These are phyloP conservation scores for Tetragonula carbonaria DNA, from an alignment of 2,888 invertebrate genomes.

Conservation along the genomic window DNA sequence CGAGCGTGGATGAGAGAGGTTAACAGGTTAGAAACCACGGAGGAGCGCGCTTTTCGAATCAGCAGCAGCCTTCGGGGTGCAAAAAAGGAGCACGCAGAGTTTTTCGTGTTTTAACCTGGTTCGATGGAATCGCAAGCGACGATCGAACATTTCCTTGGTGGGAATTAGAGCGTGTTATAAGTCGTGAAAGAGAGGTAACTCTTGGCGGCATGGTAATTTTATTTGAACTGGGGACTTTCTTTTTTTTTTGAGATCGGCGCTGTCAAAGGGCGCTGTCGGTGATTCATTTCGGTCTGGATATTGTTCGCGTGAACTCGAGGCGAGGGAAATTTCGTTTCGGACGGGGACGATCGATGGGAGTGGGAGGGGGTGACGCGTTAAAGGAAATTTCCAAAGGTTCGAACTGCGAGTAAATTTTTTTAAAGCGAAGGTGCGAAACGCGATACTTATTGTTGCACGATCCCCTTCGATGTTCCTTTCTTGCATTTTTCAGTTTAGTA, in stretches of 20 bases:
- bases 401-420: background rate
- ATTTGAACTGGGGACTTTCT: background rate
- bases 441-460: too few species aligned
- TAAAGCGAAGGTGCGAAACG: background rate
- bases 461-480: too few species aligned
- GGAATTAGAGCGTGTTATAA: background rate
- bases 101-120: background rate
- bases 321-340: background rate
- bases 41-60: background rate
- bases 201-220: background rate
- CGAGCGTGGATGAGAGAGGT: too few species aligned
- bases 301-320: background rate
- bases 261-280: background rate
- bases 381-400: background rate
- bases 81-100: background rate
- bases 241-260: background rate
- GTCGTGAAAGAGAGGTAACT: background rate
- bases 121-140: background rate
- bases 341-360: background rate
- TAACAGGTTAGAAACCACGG: background rate
- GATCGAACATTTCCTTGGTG: background rate
- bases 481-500: too few species aligned
- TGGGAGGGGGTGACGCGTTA: background rate
- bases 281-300: background rate
- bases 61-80: too few species aligned